Base-by-base conservation (phyloP, 2,888 invertebrate species). In the Drosophila neonasuta region DNA sequence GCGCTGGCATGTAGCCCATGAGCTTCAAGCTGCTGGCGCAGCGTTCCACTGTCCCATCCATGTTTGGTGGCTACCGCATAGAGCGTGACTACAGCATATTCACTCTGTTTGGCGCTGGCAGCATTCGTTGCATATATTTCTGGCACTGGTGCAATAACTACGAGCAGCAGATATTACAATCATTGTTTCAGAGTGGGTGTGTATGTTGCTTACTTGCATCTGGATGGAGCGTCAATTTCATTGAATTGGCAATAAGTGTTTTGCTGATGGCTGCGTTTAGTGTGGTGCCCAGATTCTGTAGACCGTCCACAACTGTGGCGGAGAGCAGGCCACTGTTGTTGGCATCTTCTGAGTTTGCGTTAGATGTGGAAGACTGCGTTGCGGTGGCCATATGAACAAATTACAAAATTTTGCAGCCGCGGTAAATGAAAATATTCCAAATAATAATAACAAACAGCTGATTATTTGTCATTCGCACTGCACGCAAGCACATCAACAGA, bases 71-170 rank as follows among this genome's bases (percentile, higher is more conserved):
- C 89, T 34, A 90, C 58, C 5, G 89, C 84, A 17, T 89, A 82
- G 0, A 91, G 73, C 1, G 89, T 82, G 3, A 89, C 89, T 2
- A 91, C 86, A 0, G 90, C 89, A 65, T 88, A 91, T 75, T 91
- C 91, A 68, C 90, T 89, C 66, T 90, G 90, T 60, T 91, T 91
- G 3, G 89, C 89, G 42, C 88, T 87, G 36, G 86, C 88, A 4
- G 88, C 90, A 51, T 90, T 88, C 10, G 79, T 79, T n/a, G 90
- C 89, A 65, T 91, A 91, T 42, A 91, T 88, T 74, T 91, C 91
- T 1, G 91, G 90, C 32, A 89, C 89, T 10, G 90, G 88, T 2
- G 91, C 90, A 34, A 91, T 88, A 60, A 89, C 91, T 91, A 36
- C 1, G 8, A 41, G 15, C 15, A 41, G 7, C 24, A 20, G 20